Conservation (phyloP, 64 coral and sea anemone species). For the Montipora efflorescens region DNA sequence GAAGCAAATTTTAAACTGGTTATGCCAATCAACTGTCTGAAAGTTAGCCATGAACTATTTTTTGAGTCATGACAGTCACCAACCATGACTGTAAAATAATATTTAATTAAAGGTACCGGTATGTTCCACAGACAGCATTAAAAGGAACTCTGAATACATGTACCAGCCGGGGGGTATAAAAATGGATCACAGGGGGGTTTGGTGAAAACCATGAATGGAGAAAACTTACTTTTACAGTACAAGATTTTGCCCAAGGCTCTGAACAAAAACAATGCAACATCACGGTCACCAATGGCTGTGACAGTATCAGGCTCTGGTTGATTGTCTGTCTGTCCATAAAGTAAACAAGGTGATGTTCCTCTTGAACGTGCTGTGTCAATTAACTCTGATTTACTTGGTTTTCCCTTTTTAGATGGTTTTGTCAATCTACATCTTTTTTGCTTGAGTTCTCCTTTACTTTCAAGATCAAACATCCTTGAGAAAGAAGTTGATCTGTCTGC, state of each 20-base stretch:
- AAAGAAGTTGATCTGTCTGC: not conserved
- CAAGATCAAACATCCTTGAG: not conserved
- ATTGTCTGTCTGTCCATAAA: slow-evolving; percentile 51
- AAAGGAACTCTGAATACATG: too few species aligned
- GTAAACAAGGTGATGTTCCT: not conserved
- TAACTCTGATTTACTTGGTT: not conserved
- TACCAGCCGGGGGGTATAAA: too few species aligned
- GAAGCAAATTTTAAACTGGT: too few species aligned
- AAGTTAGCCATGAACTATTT: too few species aligned
- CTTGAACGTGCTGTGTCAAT: not conserved
- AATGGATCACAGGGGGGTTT: too few species aligned
- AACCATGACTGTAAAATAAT: too few species aligned
- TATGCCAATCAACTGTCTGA: too few species aligned
- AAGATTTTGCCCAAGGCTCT: slow-evolving; percentile 93
- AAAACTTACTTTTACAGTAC: slow-evolving; percentile 92
- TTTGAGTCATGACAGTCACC: too few species aligned
- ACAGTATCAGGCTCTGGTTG: slow-evolving; percentile 32
- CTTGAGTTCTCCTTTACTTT: not conserved
- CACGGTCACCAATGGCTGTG: slow-evolving; percentile 85
- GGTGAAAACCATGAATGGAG: not conserved
- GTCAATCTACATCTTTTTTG: slow-evolving; percentile 9
- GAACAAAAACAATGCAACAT: slow-evolving; percentile 90
- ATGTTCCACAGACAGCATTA: too few species aligned
- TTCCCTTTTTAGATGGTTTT: slow-evolving; percentile 42
- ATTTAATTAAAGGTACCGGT: too few species aligned